phyloP scores from a whole-genome alignment of 2,888 invertebrate genomes.

The Habrosyne pyritoides region DNA sequence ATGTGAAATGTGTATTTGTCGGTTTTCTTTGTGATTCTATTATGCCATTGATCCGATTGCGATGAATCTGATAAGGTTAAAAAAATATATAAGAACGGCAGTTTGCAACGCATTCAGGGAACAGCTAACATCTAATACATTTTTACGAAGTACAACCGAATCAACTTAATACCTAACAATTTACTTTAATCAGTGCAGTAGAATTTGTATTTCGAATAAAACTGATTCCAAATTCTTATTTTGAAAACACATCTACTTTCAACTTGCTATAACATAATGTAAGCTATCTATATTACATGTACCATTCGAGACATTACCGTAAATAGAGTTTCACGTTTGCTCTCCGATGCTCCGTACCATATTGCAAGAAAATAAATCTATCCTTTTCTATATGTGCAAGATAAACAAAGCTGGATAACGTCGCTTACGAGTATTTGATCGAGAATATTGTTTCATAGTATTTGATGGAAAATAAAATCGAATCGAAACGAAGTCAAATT shows the following conservation, averaged over 20 bases:
- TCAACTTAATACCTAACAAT: no score
- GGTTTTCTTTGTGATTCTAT: no score
- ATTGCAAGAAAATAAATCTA: not conserved
- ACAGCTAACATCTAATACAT: no score
- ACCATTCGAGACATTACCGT: not conserved
- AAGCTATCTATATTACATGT: not conserved
- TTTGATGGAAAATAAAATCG: constrained; percentile 1
- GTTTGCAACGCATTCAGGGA: no score
- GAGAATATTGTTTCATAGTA: not conserved
- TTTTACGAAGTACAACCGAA: no score
- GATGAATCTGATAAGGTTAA: no score
- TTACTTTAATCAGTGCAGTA: no score
- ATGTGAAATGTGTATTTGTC: no score
- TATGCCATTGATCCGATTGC: no score
- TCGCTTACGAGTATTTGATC: not conserved
- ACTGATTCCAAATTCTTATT: not conserved
- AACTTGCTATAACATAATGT: not conserved
- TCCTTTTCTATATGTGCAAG: not conserved
- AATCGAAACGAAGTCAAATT: not conserved
- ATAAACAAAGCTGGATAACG: constrained; percentile 1
- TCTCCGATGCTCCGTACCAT: constrained; percentile 2
- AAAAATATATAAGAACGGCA: no score
- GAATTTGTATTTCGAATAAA: no score
- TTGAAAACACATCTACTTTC: no score
- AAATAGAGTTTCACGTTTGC: constrained; percentile 3